Evolutionary conservation across 2,113 vertebrate genomes (phyloP), one percentile per base, ranked within the genome.

Genomic region (Rhinogobius similis): DNA sequence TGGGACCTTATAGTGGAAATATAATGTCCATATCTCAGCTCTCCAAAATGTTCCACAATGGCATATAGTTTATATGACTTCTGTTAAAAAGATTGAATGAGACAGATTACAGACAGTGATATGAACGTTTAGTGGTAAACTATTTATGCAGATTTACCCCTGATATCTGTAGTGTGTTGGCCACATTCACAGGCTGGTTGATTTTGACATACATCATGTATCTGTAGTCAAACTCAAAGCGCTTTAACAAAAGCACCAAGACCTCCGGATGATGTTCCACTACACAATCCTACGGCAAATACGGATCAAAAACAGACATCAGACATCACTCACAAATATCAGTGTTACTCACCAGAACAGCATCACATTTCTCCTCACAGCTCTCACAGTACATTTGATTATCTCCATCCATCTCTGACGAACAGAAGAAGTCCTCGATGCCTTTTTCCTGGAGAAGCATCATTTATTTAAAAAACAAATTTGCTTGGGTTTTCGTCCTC

Each of bases 351-450:
- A 93, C 92, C 43, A 44, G 62, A 21, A 75, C 71, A 10, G 85
- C 75, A 56, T 92, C 79, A 39, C 67, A 52, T 85, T 91, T 93
- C 14, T 2, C n/a, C 0, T 78, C 75, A 76, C 92, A 92, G 0
- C 0, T 0, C 0, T 91, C 84, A 78, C 92, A 93, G 56, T 89
- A 91, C 67, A 92, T 55, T 86, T 88, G 90, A 76, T 93, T 77
- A 4, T 87, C 78, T 78, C 89, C 87, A 0, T 12, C 58, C n/a
- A 92, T 58, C 10, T 0, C 0, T 0, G 65, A 70, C 1, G 8
- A 0, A 39, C 14, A 18, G 67, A 91, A 90, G 77, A 84, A 87
- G 3, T 38, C 20, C 0, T 82, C 0, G 0, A 90, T 69, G 16
- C 86, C 82, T 0, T 82, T 10, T 1, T 1, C 32, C 92, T 93